These are phyloP conservation scores for Alouatta palliata DNA, from an alignment of 2,113 vertebrate genomes.

Conservation along the genomic window DNA sequence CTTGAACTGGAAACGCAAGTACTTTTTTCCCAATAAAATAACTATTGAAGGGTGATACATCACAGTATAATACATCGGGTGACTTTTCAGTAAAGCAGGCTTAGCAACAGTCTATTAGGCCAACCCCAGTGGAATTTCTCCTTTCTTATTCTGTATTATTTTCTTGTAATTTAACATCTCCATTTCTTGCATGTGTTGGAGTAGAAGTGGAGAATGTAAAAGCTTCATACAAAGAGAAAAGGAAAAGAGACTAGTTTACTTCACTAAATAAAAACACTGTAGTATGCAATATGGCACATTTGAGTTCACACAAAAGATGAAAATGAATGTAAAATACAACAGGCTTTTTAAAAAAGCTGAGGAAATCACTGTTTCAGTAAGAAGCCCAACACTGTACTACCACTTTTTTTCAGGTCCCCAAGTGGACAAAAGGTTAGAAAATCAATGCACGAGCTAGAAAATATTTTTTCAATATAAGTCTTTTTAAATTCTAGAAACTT, in stretches of 20 bases:
- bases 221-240: neutral
- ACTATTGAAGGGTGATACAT: neutral
- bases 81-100: neutral
- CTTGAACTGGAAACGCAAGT: neutral
- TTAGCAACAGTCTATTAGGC: neutral
- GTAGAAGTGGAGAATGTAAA: neutral
- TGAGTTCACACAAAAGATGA: conserved; percentile 10
- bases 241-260: neutral
- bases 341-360: neutral
- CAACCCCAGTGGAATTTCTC: neutral
- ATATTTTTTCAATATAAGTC: conserved; percentile 40
- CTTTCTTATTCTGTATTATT: neutral
- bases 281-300: neutral
- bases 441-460: conserved; percentile 31
- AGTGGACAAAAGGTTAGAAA: conserved; percentile 14
- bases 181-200: neutral
- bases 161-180: conserved; percentile 13
- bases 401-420: neutral
- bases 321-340: neutral
- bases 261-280: conserved; percentile 3
- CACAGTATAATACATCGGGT: neutral
- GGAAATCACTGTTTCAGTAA: neutral
- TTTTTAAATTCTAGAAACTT: conserved; percentile 51
- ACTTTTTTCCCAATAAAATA: neutral
- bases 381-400: neutral